Conservation (phyloP, 2,113 vertebrate genomes). For the Ptilonorhynchus violaceus region DNA sequence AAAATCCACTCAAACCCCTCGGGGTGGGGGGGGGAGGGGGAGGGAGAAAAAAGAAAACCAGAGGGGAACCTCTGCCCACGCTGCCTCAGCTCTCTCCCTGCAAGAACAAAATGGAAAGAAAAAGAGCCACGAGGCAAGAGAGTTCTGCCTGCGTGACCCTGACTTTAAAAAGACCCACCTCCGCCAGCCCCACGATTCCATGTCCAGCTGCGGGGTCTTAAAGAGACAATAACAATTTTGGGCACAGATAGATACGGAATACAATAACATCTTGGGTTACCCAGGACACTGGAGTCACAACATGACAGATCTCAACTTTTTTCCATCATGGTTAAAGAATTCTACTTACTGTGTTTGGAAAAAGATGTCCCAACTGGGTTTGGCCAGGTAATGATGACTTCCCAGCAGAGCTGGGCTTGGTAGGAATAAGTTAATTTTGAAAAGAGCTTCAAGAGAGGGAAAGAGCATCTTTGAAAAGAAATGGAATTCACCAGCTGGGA, state of each 20-base stretch:
- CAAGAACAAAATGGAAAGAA: background rate
- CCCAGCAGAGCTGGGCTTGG: background rate
- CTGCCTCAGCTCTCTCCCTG: background rate
- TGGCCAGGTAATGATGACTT: background rate
- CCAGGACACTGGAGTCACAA: background rate
- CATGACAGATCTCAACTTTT: background rate
- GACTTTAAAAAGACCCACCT: fast-evolving
- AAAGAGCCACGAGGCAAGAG: background rate
- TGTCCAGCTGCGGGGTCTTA: fast-evolving
- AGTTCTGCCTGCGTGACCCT: background rate
- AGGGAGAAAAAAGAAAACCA: no score
- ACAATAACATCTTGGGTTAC: background rate
- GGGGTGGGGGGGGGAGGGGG: no score
- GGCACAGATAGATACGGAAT: background rate
- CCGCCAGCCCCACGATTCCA: fast-evolving
- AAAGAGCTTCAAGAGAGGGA: background rate
- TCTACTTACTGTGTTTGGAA: background rate
- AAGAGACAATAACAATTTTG: background rate
- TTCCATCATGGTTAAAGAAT: background rate
- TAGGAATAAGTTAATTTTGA: background rate
- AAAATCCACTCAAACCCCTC: no score
- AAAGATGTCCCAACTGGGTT: background rate
- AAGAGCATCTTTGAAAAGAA: background rate
- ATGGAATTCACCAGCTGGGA: background rate
- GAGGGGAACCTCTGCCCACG: background rate